Conservation (phyloP, 2,797 vertebrate genomes). For the Arvicola amphibius region DNA sequence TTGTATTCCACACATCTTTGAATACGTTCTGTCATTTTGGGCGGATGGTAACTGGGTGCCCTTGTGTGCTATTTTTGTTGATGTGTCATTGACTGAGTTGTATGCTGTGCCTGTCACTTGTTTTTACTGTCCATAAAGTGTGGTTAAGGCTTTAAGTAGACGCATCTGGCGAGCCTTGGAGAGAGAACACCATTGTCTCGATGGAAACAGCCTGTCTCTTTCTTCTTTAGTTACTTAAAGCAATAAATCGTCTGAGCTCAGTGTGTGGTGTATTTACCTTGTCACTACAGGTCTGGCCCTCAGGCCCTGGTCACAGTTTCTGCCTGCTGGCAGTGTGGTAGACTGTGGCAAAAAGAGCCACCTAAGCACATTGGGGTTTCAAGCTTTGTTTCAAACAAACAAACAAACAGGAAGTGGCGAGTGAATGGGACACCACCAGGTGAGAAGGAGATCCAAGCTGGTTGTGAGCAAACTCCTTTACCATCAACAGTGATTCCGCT, state of each 20-base stretch:
- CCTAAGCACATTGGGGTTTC: neutral
- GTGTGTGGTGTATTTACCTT: neutral
- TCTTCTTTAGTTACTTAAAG: slow-evolving; percentile 81
- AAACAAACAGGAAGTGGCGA: neutral
- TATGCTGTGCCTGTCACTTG: slow-evolving; percentile 76
- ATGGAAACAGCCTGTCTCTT: slow-evolving; percentile 70
- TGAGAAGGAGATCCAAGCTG: neutral
- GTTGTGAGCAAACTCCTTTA: neutral
- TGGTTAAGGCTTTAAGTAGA: slow-evolving; percentile 79
- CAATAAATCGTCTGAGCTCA: slow-evolving; percentile 80
- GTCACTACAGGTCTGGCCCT: neutral
- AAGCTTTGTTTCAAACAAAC: neutral
- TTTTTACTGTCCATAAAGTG: slow-evolving; percentile 78
- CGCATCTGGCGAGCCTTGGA: slow-evolving; percentile 69
- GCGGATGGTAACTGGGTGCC: neutral
- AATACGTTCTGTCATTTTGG: slow-evolving; percentile 51
- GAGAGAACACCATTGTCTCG: slow-evolving; percentile 61
- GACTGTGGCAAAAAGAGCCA: neutral
- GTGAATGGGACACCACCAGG: neutral
- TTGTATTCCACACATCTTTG: slow-evolving; percentile 60
- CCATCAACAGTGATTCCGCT: neutral
- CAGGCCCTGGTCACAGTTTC: neutral
- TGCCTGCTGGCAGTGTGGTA: neutral
- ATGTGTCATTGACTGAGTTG: slow-evolving; percentile 72
- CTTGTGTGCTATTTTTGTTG: slow-evolving; percentile 68